Conservation (phyloP, 2,888 invertebrate genomes). For the Melipona beecheii region DNA sequence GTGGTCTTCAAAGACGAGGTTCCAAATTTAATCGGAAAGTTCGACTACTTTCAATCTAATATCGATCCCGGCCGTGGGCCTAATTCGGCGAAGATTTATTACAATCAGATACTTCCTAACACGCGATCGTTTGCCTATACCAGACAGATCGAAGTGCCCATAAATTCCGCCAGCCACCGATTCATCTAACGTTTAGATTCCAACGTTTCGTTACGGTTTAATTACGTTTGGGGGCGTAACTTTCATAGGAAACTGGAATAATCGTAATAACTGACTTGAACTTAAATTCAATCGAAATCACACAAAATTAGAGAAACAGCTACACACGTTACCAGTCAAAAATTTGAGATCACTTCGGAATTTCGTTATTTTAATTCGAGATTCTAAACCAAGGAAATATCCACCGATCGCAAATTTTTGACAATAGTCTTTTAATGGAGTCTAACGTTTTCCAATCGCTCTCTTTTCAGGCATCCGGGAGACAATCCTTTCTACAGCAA, state of each 20-base stretch:
- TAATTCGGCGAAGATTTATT: constrained; percentile 42
- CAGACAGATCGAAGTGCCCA: background rate
- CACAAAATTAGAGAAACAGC: no score
- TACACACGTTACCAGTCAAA: no score
- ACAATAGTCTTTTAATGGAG: background rate
- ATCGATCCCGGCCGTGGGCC: constrained; percentile 31
- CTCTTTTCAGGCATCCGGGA: constrained; percentile 91
- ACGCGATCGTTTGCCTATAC: constrained; percentile 19
- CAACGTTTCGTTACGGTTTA: constrained; percentile 1
- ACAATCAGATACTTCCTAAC: constrained; percentile 13
- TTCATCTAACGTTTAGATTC: background rate
- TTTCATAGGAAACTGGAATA: no score
- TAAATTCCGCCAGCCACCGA: constrained; percentile 14
- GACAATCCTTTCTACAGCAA: constrained; percentile 99
- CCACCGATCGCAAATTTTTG: no score
- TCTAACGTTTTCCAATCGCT: constrained; percentile 45
- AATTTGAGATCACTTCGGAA: no score
- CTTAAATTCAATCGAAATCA: no score
- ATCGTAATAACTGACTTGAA: no score
- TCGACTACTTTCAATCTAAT: constrained; percentile 67
- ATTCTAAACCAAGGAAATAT: no score
- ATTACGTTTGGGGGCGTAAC: background rate
- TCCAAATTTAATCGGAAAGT: constrained; percentile 67
- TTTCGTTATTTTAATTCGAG: no score
- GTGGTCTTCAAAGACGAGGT: constrained; percentile 43